These are phyloP conservation scores for Cecidostiba fungosa DNA, from an alignment of 2,888 invertebrate genomes.

Conservation along the genomic window DNA sequence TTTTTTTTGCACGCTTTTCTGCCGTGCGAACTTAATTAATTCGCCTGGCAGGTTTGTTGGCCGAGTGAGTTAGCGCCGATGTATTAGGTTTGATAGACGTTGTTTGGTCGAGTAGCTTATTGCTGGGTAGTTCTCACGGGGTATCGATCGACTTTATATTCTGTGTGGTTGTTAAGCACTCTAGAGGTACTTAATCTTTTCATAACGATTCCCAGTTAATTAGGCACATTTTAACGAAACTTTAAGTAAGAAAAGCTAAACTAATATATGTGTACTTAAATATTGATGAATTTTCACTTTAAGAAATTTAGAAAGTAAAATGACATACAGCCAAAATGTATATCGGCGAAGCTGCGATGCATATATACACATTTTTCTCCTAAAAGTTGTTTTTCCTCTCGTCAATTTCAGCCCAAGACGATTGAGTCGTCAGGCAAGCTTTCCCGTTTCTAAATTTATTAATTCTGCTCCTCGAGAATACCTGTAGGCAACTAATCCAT, in stretches of 20 bases:
- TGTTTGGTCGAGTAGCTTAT: not conserved
- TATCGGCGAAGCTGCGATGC: not conserved
- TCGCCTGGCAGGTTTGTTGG: not conserved
- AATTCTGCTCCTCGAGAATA: not conserved
- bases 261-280: not conserved
- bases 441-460: slow-evolving; percentile 17
- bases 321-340: not conserved
- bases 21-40: slow-evolving; percentile 16
- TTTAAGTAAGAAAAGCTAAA: not conserved
- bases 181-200: not conserved
- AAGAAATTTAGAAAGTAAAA: slow-evolving; percentile 40
- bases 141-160: too few relatives aligned
- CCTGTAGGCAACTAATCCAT: not conserved
- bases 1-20: not conserved
- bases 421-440: slow-evolving; percentile 9
- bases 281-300: slow-evolving; percentile 26
- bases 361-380: slow-evolving; percentile 9
- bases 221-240: not conserved
- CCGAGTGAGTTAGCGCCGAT: not conserved
- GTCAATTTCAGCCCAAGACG: not conserved
- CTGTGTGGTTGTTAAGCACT: not conserved
- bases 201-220: not conserved
- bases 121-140: not conserved
- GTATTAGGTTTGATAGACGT: not conserved
- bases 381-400: not conserved